Evolutionary conservation across 1,140 invertebrate genomes (phyloP), one percentile per base, ranked within the genome.

Genomic region (Monochamus saltuarius): DNA sequence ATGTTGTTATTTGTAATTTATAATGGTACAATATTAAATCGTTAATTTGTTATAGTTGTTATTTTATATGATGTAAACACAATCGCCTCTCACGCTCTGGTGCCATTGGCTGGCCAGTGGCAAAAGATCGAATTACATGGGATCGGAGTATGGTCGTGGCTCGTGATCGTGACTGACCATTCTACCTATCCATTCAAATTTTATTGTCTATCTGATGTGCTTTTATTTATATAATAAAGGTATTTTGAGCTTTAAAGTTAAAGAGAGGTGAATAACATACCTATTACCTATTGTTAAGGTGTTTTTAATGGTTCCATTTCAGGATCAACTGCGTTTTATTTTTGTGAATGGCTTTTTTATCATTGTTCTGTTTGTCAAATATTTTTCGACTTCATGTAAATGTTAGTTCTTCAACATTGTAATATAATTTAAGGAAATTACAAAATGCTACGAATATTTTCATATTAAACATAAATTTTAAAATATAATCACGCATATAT

Each of bases 1-100:
- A 73, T 73, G 72, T 73, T 75, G 73, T 73, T 74, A 72, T 71
- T 67, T 73, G 73, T 75, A 73, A 74, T 73, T 66, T 62, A 54
- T 66, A 62, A 67, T 67, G 56, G 52, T 67, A 59, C 59, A 67
- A 67, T 64, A 64, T 61, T 69, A 65, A 71, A 71, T 71, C 72
- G 72, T 74, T 73, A 73, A 69, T 69, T 71, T 73, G 70, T 74
- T 73, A 73, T 71, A 66, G 63, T 72, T 73, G 71, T 73, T 73
- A 73, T 73, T 73, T 73, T 73, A 69, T 69, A 67, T 69, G 61
- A 69, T 68, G 61, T 68, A 66, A 61, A 62, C 56, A 29, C 22
- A 55, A 29, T 45, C 53, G 53, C 53, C 53, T 55, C 45, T 55
- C 51, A 22, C 53, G 47, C 10, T 55, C 53, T 55, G 45, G 53